These are phyloP conservation scores for Drosophila takahashii DNA, from an alignment of 1,140 invertebrate species.

Conservation along the genomic window DNA sequence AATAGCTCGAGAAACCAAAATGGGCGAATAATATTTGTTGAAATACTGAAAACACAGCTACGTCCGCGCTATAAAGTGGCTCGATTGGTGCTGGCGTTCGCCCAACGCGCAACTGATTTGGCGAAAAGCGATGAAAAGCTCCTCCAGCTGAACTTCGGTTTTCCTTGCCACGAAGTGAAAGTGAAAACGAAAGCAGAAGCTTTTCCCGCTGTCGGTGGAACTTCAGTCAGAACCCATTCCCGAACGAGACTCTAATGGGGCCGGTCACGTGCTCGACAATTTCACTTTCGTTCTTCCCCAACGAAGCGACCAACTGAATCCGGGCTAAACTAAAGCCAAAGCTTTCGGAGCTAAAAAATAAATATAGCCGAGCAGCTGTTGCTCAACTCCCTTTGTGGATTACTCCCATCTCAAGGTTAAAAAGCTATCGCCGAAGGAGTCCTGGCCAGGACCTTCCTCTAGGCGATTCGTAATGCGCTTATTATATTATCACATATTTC, in stretches of 20 bases:
- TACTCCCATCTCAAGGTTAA: constrained; percentile 1
- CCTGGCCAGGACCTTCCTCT: constrained; percentile 7
- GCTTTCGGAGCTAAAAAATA: constrained; percentile 16
- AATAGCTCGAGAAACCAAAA: constrained; percentile 6
- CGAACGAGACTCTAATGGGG: constrained; percentile 41
- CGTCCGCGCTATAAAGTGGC: constrained; percentile 40
- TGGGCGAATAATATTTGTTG: constrained; percentile 8
- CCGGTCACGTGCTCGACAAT: constrained; percentile 47
- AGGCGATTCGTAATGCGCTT: constrained; percentile 16
- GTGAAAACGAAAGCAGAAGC: constrained; percentile 59
- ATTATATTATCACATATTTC: constrained; percentile 23
- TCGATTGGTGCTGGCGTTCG: constrained; percentile 64
- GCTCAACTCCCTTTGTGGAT: constrained; percentile 16
- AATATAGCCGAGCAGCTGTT: constrained; percentile 34
- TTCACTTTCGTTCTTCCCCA: constrained; percentile 41
- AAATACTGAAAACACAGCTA: constrained; percentile 13
- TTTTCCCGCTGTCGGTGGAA: constrained; percentile 31
- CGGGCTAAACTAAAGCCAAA: constrained; percentile 42
- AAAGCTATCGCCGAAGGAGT: constrained; percentile 10
- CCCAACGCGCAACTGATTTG: constrained; percentile 72
- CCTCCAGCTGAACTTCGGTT: constrained; percentile 28
- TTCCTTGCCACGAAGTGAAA: constrained; percentile 46
- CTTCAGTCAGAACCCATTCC: constrained; percentile 55
- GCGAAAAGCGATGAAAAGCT: constrained; percentile 56
- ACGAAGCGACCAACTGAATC: constrained; percentile 23